Evolutionary conservation across 2,888 invertebrate species (phyloP), one percentile per base, ranked within the genome.

Genomic region (Thymelicus sylvestris): DNA sequence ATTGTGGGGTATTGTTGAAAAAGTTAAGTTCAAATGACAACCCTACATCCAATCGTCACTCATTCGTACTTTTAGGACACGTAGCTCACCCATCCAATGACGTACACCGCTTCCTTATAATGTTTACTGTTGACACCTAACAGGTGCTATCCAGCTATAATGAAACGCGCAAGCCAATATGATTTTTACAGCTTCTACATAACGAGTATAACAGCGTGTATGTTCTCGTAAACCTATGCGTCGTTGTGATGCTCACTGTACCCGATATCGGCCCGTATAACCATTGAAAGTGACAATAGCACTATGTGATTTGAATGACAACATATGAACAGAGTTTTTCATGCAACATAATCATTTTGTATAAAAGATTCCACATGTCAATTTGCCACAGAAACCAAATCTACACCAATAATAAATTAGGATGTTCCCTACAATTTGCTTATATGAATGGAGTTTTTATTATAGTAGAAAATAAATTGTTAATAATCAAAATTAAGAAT

Each of bases 271-370:
- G 74, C 73, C 59, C 76, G 76, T 77, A 77, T 72, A 73, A 73
- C 80, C 80, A 85, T 86, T 84, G 86, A 87, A 86, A 85, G 84
- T 86, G 85, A 87, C 87, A 86, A 86, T 86, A 74, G 83, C 66
- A 72, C 62, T 74, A 66, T 80, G 77, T 76, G 84, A 75, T 74
- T 72, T 77, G 86, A 86, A 86, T 86, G 82, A 80, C 78, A 86
- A 85, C 73, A 61, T 19, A 19, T 66, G 31, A 59, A 48, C 73
- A 72, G 71, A 70, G 67, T 68, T 73, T 72, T 67, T 73, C 61
- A 71, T 72, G 15, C 44, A 47, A 55, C 48, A 63, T 50, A 47
- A 61, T 67, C 48, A 19, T 59, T 47, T 59, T 48, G 67, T 61
- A 39, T 44, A 39, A 44, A 44, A 60, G 60, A 67, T 60, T 50